Evolutionary conservation across 2,888 invertebrate genomes (phyloP), one percentile per base, ranked within the genome.

Genomic region (Idaea straminata): DNA sequence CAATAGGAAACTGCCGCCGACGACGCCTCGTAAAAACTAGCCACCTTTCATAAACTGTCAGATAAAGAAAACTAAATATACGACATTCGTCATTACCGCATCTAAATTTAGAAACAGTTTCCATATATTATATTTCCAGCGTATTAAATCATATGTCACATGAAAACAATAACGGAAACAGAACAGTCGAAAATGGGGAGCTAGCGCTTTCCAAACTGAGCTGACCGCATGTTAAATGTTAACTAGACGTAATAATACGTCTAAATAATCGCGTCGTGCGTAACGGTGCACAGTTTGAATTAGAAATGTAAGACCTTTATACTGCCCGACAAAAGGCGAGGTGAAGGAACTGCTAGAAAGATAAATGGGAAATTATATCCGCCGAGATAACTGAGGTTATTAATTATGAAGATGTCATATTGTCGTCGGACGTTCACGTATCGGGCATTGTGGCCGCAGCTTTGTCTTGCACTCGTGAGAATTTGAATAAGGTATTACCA

Each of bases 311-410:
- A 85, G 81, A 83, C 87, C 87, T 90, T 89, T 89, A 87, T 87
- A 81, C 76, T 72, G 72, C 67, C 84, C 84, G 84, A 92, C 92
- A 92, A 91, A 86, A 87, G 88, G 68, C 75, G 83, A 87, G 91
- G 90, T 91, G 83, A 90, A 91, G 86, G 88, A 91, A 88, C 92
- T 88, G 66, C 72, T 65, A 70, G 76, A 75, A 81, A 89, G 91
- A 91, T 92, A 91, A 91, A 92, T 91, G 90, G 73, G 86, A 90
- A 90, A 92, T 92, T 89, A 91, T 92, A 92, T 92, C 88, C 87
- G 87, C 83, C 78, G 83, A 87, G 89, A 92, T 91, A 89, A 89
- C 84, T 85, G 85, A 87, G 88, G 92, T 89, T 91, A 92, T 92
- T 92, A 92, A 92, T 92, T 92, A 92, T 90, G 87, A 86, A 89